phyloP scores from a whole-genome alignment of 2,888 invertebrate genomes.

The Tiliacea aurago region DNA sequence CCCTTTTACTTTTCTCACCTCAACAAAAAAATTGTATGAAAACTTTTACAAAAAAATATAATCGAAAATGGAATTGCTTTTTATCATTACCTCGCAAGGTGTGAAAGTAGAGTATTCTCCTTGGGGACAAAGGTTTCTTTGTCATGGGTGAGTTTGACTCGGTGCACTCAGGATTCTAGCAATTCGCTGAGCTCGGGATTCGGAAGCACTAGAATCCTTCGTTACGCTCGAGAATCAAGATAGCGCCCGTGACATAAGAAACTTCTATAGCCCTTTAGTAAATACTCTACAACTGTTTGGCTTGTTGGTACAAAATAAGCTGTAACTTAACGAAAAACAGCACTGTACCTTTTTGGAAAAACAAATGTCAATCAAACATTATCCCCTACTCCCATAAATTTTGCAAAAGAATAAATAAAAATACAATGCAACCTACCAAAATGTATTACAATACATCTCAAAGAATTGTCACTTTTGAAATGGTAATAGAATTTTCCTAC shows the following conservation, averaged over 20 bases:
- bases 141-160: background rate
- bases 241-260: background rate
- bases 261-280: background rate
- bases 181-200: background rate
- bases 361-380: background rate
- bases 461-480: slow-evolving; percentile 29
- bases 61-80: too few species aligned
- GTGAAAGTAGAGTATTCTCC: too few species aligned
- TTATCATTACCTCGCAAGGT: too few species aligned
- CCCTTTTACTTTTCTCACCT: too few species aligned
- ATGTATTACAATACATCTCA: slow-evolving; percentile 21
- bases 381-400: background rate
- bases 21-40: too few species aligned
- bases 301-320: background rate
- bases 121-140: too few species aligned
- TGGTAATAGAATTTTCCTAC: slow-evolving; percentile 31
- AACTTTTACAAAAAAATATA: too few species aligned
- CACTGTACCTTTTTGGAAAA: background rate
- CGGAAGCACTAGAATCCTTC: background rate
- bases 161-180: background rate
- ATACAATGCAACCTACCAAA: background rate
- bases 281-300: background rate
- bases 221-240: background rate
- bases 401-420: background rate
- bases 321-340: background rate